Conservation (phyloP, 1,140 invertebrate genomes). For the Diorhabda elongata region DNA sequence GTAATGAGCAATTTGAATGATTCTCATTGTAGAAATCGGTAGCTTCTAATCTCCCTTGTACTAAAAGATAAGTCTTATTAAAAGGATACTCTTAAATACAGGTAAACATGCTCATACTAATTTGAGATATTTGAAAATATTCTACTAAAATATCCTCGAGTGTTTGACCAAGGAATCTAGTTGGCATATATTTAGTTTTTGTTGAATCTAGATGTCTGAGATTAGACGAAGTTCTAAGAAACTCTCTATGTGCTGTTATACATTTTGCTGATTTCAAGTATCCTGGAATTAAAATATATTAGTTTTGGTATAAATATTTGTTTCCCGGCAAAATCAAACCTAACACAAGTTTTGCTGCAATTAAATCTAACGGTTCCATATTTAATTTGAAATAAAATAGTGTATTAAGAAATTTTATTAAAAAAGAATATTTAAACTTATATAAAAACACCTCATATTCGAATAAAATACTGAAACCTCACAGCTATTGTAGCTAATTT, state of each 20-base stretch:
- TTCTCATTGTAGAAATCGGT: constrained; percentile 29
- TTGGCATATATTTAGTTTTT: constrained; percentile 24
- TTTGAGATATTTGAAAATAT: constrained; percentile 27
- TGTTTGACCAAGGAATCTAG: constrained; percentile 25
- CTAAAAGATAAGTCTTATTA: constrained; percentile 16
- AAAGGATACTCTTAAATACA: background rate
- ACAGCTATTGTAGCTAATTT: too few relatives aligned
- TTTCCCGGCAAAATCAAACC: constrained; percentile 20
- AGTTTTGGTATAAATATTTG: background rate
- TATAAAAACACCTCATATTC: too few relatives aligned
- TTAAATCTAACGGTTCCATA: constrained; percentile 12
- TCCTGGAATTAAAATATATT: constrained; percentile 20
- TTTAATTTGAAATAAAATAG: too few relatives aligned
- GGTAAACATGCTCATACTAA: constrained; percentile 14
- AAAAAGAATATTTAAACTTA: too few relatives aligned
- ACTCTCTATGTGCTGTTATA: constrained; percentile 25
- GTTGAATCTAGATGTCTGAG: constrained; percentile 10
- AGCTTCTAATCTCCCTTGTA: constrained; percentile 27
- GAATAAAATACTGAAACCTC: too few relatives aligned
- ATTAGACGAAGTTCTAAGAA: constrained; percentile 15
- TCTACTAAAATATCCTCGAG: constrained; percentile 27
- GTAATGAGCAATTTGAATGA: constrained; percentile 19
- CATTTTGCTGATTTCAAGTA: constrained; percentile 28
- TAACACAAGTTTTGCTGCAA: constrained; percentile 18
- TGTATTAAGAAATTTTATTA: too few relatives aligned